Evolutionary conservation across 1,140 invertebrate species (phyloP).

Genomic region (Lordiphosa collinella): DNA sequence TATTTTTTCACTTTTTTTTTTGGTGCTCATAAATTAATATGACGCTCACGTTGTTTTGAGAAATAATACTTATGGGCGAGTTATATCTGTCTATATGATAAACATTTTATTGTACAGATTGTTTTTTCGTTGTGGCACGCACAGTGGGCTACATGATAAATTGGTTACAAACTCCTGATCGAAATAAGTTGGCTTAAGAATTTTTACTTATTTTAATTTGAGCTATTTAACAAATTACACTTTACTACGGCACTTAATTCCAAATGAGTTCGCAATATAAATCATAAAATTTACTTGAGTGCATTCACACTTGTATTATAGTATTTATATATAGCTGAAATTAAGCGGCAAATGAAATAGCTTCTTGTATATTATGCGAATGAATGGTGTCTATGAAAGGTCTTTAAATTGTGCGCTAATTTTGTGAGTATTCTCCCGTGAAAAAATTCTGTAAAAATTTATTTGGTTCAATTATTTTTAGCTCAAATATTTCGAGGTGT

Average conservation of each 20-base stretch:
- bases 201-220: conserved; percentile 1
- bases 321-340: conserved; percentile 10
- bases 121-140: conserved; percentile 35
- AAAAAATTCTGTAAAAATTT: too few species aligned
- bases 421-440: too few species aligned
- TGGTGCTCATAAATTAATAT: conserved; percentile 57
- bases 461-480: too few species aligned
- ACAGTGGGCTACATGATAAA: conserved; percentile 46
- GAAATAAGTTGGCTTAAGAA: conserved; percentile 3
- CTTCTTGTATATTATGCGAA: conserved; percentile 20
- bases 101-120: conserved; percentile 59
- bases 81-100: conserved; percentile 28
- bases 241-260: conserved; percentile 49
- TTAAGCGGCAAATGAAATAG: conserved; percentile 50
- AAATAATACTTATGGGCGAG: conserved; percentile 44
- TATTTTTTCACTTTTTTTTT: conserved; percentile 30
- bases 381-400: conserved; percentile 2
- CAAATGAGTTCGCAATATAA: conserved; percentile 28
- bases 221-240: conserved; percentile 52
- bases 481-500: too few species aligned
- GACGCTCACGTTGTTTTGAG: conserved; percentile 60
- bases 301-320: neutral
- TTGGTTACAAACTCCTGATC: neutral
- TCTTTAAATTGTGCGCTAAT: conserved; percentile 14
- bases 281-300: conserved; percentile 45